Percentiles rank a stretch among this genome's conserved stretches.
These are phyloP conservation scores for Phrynosoma platyrhinos DNA, from an alignment of 2,113 vertebrate species.

Conservation along the genomic window DNA sequence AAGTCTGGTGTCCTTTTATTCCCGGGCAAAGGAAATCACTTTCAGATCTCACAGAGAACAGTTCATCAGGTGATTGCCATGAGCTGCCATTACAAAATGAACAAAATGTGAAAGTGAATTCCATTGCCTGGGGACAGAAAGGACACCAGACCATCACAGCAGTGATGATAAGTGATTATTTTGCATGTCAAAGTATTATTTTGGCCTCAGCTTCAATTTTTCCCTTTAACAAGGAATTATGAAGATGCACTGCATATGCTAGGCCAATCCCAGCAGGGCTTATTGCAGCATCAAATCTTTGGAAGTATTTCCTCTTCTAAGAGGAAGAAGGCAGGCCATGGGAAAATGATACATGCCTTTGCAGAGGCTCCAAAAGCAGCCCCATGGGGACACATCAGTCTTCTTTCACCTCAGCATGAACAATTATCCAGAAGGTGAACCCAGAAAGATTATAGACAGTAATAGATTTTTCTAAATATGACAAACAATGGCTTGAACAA, in stretches of 20 bases:
- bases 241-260: neutral
- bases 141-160: neutral
- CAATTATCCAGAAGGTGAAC: neutral
- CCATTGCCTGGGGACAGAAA: constrained; percentile 1
- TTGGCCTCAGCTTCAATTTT: neutral
- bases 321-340: rapidly evolving
- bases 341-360: neutral
- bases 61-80: neutral
- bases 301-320: neutral
- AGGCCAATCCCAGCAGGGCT: neutral
- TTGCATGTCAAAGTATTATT: neutral
- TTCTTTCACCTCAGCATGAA: neutral
- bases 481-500: neutral
- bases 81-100: neutral
- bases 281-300: rapidly evolving
- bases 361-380: rapidly evolving
- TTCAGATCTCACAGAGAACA: neutral
- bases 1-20: neutral
- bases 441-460: neutral
- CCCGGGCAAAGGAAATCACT: neutral
- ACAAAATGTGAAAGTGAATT: constrained; percentile 17
- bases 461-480: neutral
- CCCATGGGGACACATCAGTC: neutral
- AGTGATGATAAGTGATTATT: neutral
- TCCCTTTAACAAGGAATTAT: neutral